Conservation (phyloP, 2,113 vertebrate species). For the Phoxinus phoxinus region DNA sequence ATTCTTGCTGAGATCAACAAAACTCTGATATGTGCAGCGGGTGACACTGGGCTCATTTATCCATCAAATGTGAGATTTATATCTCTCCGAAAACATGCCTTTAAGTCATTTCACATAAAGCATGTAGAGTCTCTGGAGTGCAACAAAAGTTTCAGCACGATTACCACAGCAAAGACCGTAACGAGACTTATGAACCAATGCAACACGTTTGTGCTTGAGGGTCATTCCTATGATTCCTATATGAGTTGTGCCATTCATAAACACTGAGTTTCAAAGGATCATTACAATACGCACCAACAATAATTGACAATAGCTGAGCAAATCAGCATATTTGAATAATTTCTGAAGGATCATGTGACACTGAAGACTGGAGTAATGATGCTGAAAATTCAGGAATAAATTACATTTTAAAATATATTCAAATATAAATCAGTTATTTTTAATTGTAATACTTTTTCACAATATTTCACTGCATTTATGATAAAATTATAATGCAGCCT, state of each 20-base stretch:
- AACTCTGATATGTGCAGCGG: neutral
- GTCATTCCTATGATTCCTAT: conserved; percentile 4
- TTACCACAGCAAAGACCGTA: conserved; percentile 17
- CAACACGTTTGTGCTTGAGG: conserved; percentile 36
- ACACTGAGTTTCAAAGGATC: neutral
- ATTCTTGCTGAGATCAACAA: conserved; percentile 13
- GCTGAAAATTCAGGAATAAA: neutral
- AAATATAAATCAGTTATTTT: neutral
- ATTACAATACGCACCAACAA: neutral
- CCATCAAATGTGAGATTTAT: conserved; percentile 45
- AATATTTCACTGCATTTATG: neutral
- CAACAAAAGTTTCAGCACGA: conserved; percentile 63
- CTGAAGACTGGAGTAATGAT: neutral
- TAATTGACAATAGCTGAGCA: neutral
- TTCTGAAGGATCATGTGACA: neutral
- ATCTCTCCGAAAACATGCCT: conserved; percentile 37
- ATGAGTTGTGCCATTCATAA: neutral
- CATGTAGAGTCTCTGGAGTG: conserved; percentile 28
- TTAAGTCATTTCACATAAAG: conserved; percentile 45
- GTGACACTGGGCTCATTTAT: conserved; percentile 17
- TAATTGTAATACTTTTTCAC: neutral
- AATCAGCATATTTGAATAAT: neutral
- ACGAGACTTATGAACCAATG: conserved; percentile 22
- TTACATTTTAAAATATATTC: neutral
- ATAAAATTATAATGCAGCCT: too few species aligned